These are phyloP conservation scores for Rhineura floridana DNA, from an alignment of 2,113 vertebrate genomes.

Conservation along the genomic window DNA sequence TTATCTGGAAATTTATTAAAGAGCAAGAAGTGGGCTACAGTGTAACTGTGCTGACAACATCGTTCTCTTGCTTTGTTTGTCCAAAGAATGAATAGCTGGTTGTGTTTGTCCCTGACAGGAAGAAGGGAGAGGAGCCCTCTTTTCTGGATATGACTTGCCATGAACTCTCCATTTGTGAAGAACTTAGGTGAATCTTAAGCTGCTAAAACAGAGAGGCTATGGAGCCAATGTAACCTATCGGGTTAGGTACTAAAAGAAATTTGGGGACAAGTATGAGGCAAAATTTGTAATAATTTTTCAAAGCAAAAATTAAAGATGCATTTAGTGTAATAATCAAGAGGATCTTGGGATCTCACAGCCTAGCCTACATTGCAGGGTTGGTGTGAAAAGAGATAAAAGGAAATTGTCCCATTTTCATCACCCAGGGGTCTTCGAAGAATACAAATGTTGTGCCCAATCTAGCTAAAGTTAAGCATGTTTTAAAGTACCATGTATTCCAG, in stretches of 20 bases:
- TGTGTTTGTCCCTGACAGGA: constrained; percentile 49
- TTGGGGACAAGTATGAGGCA: no score
- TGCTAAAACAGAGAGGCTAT: background rate
- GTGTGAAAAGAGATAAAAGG: background rate
- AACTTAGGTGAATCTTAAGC: constrained; percentile 13
- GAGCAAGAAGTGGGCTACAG: constrained; percentile 62
- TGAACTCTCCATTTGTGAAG: background rate
- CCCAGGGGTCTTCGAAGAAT: background rate
- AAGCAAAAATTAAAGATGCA: background rate
- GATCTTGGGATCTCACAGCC: background rate
- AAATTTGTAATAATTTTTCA: background rate
- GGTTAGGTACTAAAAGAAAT: background rate
- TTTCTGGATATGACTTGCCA: constrained; percentile 3
- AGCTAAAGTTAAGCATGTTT: background rate
- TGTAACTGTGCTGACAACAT: constrained; percentile 76
- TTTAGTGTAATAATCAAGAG: background rate
- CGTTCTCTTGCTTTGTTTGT: constrained; percentile 72
- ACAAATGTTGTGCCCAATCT: background rate
- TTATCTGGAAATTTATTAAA: constrained; percentile 65
- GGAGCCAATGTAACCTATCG: background rate
- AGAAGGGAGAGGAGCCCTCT: background rate
- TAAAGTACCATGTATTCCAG: background rate
- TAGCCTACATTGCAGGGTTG: background rate
- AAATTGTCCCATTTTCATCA: background rate
- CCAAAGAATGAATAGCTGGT: constrained; percentile 62